These are phyloP conservation scores for Argya squamiceps DNA, from an alignment of 2,797 vertebrate species.

Conservation along the genomic window DNA sequence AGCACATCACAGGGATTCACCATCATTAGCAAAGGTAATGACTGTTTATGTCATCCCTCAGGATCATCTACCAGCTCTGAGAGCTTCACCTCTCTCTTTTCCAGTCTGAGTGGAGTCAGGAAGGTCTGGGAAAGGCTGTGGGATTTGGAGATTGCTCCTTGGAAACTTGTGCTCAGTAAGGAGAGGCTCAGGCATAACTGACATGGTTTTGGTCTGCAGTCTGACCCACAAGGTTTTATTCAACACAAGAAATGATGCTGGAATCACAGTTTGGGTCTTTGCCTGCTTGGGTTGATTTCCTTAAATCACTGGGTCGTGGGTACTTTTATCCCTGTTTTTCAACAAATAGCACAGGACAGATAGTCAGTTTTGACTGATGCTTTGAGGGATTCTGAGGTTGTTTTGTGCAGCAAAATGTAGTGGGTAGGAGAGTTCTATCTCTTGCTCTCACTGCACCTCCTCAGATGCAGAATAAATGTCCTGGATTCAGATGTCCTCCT, in stretches of 20 bases:
- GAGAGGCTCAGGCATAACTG: not conserved
- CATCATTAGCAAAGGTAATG: not conserved
- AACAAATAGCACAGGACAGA: not conserved
- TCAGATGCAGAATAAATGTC: not conserved
- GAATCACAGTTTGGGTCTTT: not conserved
- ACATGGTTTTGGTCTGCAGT: not conserved
- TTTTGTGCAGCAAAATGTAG: not conserved
- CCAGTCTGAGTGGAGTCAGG: not conserved
- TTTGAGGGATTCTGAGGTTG: not conserved
- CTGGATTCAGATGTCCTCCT: not conserved
- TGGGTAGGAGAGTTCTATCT: rapidly evolving
- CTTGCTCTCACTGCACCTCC: not conserved
- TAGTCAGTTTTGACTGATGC: not conserved
- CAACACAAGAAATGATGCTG: not conserved
- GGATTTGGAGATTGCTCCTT: not conserved
- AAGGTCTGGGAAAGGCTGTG: not conserved
- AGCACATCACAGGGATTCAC: not conserved
- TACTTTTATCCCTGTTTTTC: not conserved
- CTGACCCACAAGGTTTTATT: not conserved
- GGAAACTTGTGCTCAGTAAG: rapidly evolving
- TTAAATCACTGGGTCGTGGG: not conserved
- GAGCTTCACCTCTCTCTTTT: not conserved
- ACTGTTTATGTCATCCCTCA: not conserved
- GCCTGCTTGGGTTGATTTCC: not conserved
- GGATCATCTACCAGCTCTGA: not conserved